Percentiles rank a stretch among this genome's conserved stretches.
These are phyloP conservation scores for Malacoctenus gilli DNA, from an alignment of 2,797 vertebrate species.

Conservation along the genomic window DNA sequence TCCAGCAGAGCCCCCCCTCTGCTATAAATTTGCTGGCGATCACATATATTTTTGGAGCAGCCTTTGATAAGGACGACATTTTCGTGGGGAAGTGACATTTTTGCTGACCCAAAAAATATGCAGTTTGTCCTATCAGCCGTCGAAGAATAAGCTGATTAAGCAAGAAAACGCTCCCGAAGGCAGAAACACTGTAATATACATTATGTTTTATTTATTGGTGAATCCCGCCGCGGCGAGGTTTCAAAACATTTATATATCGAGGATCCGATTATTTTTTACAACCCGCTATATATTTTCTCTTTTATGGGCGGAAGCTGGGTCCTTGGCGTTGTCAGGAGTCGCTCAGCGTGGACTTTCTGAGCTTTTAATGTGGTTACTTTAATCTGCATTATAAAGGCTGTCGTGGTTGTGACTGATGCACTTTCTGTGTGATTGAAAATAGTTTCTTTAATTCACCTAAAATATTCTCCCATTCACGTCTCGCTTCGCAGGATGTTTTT, in stretches of 20 bases:
- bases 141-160: constrained; percentile 32
- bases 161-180: constrained; percentile 30
- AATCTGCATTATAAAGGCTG: no score
- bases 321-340: no score
- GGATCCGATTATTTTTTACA: background rate
- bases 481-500: no score
- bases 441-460: no score
- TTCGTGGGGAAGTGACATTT: constrained; percentile 53
- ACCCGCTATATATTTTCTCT: no score
- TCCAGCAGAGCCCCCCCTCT: constrained; percentile 41
- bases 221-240: constrained; percentile 13
- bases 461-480: no score
- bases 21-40: constrained; percentile 56
- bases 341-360: no score
- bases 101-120: constrained; percentile 55
- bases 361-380: no score
- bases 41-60: constrained; percentile 54
- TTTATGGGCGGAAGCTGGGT: no score
- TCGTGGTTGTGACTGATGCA: no score
- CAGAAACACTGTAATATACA: constrained; percentile 26
- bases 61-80: constrained; percentile 65
- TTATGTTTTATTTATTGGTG: constrained; percentile 29
- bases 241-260: constrained; percentile 7
- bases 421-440: no score
- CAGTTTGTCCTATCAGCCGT: constrained; percentile 48